Conservation (phyloP, 1,140 invertebrate species). For the Chironomus striatipennis region DNA sequence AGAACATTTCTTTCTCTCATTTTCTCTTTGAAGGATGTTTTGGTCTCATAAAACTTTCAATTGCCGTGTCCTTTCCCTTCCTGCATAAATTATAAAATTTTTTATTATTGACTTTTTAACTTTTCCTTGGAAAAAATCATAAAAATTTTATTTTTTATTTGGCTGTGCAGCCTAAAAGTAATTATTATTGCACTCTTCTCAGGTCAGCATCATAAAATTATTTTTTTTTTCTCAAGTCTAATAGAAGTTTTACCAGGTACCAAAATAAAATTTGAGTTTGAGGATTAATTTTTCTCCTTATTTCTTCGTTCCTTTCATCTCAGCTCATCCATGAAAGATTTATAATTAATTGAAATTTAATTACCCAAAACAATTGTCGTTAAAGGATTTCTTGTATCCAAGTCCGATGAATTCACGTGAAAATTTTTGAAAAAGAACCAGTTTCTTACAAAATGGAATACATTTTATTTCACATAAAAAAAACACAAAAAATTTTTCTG, state of each 20-base stretch:
- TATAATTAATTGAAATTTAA: conserved; percentile 15
- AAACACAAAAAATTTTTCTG: neutral
- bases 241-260: too few relatives aligned
- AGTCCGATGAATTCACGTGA: neutral
- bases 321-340: neutral
- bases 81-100: neutral
- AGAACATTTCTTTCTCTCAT: conserved; percentile 1
- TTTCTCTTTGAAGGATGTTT: neutral
- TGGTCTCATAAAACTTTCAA: neutral
- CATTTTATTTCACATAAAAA: neutral
- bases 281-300: neutral
- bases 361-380: neutral
- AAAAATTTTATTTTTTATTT: neutral
- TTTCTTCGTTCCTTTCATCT: neutral
- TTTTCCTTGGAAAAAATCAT: neutral
- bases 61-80: neutral
- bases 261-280: too few relatives aligned
- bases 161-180: too few relatives aligned
- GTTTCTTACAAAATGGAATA: neutral
- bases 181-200: neutral
- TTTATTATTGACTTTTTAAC: conserved; percentile 13
- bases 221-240: too few relatives aligned
- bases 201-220: neutral
- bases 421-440: neutral
- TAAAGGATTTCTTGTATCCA: neutral